Evolutionary conservation across 2,888 invertebrate species (phyloP).

Genomic region (Ochropleura plecta): DNA sequence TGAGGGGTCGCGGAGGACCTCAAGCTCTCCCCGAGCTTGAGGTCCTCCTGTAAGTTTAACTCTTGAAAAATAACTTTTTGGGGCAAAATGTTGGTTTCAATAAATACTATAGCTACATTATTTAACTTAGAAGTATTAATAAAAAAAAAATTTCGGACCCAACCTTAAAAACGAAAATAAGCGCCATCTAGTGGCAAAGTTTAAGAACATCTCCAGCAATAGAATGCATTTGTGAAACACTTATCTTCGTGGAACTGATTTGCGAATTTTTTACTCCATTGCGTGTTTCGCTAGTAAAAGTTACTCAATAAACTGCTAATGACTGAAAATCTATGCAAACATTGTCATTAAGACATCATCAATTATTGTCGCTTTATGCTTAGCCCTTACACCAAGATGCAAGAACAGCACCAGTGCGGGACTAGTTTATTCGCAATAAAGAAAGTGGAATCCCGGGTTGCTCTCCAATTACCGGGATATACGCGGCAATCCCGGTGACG

Average conservation of each 20-base stretch:
- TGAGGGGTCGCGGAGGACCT: slow-evolving; percentile 32
- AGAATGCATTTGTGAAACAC: not conserved
- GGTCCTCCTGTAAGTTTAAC: not conserved
- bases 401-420: slow-evolving; percentile 86
- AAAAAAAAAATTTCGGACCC: not conserved
- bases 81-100: not conserved
- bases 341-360: slow-evolving; percentile 24
- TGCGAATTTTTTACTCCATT: not conserved
- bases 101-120: not conserved
- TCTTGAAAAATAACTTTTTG: not conserved
- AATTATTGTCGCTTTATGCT: slow-evolving; percentile 52
- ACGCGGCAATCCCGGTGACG: slow-evolving; percentile 89
- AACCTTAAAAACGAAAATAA: not conserved
- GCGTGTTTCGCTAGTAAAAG: not conserved
- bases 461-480: slow-evolving; percentile 90
- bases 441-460: slow-evolving; percentile 89
- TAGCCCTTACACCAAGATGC: slow-evolving; percentile 67
- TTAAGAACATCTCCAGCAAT: not conserved
- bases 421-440: slow-evolving; percentile 90
- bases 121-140: not conserved
- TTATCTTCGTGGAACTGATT: not conserved
- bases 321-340: not conserved
- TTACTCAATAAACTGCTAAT: not conserved
- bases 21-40: too few relatives aligned
- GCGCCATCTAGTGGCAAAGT: not conserved